Base-by-base conservation (phyloP, 2,113 vertebrate genomes). In the Rhinoderma darwinii region DNA sequence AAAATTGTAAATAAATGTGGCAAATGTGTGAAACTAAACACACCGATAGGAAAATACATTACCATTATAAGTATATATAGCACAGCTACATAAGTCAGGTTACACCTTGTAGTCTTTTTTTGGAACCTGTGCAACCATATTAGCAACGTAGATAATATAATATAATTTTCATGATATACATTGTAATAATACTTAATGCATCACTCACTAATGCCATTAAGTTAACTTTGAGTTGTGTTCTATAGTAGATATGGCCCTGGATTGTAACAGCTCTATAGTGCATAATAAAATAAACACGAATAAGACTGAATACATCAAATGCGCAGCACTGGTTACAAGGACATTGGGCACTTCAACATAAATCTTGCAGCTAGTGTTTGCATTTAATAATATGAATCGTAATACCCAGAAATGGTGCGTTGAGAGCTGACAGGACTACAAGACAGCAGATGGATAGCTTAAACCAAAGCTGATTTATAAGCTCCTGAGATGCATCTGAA, bases 361-460 rank as follows among this genome's bases (percentile, higher is more conserved):
- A 82, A 66, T 44, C 79, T 66, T 44, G 56, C 37, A 63, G 35
- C 68, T 25, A 72, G 47, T 63, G 59, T 86, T 74, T 81, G 51
- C 44, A 82, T 82, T 59, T 41, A 72, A 59, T 82, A 82, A 73
- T 81, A 82, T 70, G 80, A 73, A 82, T 82, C 79, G n/a, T 44
- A 86, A 86, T 50, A 81, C 63, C 74, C 17, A 59, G 37, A 82
- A 85, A 86, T 54, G 18, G 32, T 81, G 77, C 61, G 44, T 86
- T 73, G 18, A 72, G 37, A 39, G 50, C 37, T 82, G 85, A 86
- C 77, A 86, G 63, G 8, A 81, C 72, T 59, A 25, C 68, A 82
- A 43, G 50, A 80, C 68, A 86, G 77, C 85, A 86, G 85, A 86
- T 86, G 85, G 85, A 54, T 81, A 86, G 85, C 85, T 86, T 86